Percentiles rank a stretch among this genome's conserved stretches.
Conservation (phyloP, 1,140 invertebrate genomes). For the Leptopilina boulardi region DNA sequence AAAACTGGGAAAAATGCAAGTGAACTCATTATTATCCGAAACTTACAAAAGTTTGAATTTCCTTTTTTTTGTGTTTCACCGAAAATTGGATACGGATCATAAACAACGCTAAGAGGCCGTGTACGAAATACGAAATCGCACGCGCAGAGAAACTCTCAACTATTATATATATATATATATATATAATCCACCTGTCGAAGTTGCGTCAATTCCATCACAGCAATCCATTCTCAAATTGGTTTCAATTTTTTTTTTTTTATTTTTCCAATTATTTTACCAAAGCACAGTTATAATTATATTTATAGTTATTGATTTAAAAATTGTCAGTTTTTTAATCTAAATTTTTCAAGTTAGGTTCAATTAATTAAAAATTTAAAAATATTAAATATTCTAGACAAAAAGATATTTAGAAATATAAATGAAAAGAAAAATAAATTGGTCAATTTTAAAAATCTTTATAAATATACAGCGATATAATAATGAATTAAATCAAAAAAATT, state of each 20-base stretch:
- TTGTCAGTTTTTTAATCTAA: too few relatives aligned
- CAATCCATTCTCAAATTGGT: neutral
- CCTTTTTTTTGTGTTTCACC: conserved; percentile 41
- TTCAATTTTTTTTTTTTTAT: conserved; percentile 20
- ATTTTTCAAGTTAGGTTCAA: too few relatives aligned
- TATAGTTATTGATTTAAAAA: too few relatives aligned
- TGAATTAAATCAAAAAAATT: neutral
- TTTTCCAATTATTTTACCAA: neutral
- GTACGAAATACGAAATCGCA: conserved; percentile 36
- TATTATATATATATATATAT: too few relatives aligned
- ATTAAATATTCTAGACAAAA: too few relatives aligned
- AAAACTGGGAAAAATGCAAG: too few relatives aligned
- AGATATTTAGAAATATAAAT: too few relatives aligned
- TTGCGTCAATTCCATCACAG: neutral
- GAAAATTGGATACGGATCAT: conserved; percentile 57
- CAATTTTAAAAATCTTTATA: too few relatives aligned
- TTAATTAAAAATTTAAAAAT: too few relatives aligned
- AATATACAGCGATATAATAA: too few relatives aligned
- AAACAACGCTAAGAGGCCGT: conserved; percentile 52
- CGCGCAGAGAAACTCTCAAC: conserved; percentile 33
- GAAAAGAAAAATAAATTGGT: too few relatives aligned
- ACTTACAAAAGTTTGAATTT: neutral
- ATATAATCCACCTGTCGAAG: neutral
- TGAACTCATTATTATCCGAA: too few relatives aligned
- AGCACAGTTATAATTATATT: conserved; percentile 17